Evolutionary conservation across 2,888 invertebrate species (phyloP).

Genomic region (Opisthograptis luteolata): DNA sequence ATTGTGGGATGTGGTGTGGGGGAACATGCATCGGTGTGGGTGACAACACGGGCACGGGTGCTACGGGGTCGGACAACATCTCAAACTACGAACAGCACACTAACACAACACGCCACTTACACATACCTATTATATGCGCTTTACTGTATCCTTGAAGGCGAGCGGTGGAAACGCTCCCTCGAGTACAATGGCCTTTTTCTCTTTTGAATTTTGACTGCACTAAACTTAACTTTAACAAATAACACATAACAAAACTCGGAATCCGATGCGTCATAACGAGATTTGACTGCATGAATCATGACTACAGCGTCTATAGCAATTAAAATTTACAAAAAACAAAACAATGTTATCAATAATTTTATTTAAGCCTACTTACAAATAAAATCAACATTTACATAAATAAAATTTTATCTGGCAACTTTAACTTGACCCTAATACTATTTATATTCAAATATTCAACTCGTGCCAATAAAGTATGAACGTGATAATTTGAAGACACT

Average conservation of each 20-base stretch:
- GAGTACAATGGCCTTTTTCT: conserved; percentile 69
- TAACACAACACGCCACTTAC: conserved; percentile 29
- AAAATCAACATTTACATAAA: conserved; percentile 51
- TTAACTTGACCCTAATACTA: conserved; percentile 64
- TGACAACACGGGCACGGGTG: conserved; percentile 54
- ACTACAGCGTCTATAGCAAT: conserved; percentile 42
- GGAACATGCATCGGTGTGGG: conserved; percentile 48
- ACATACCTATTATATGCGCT: conserved; percentile 29
- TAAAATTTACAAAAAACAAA: conserved; percentile 38
- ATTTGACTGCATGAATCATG: conserved; percentile 85
- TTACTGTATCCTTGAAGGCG: conserved; percentile 18
- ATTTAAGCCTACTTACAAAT: conserved; percentile 35
- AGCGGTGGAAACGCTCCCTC: conserved; percentile 18
- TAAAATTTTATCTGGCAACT: conserved; percentile 50
- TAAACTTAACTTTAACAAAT: conserved; percentile 34
- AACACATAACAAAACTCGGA: conserved; percentile 13
- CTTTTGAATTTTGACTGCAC: conserved; percentile 50
- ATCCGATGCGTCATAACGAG: conserved; percentile 85
- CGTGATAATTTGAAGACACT: conserved; percentile 66
- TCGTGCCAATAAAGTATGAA: conserved; percentile 77
- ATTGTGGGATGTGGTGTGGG: conserved; percentile 49
- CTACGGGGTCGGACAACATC: conserved; percentile 69
- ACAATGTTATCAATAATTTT: conserved; percentile 28
- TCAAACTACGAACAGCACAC: conserved; percentile 72
- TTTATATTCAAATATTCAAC: conserved; percentile 49